A percentile compares a stretch with the other conserved stretches of the same genome.
phyloP scores from a whole-genome alignment of 2,113 vertebrate genomes.

The Silurus glanis region DNA sequence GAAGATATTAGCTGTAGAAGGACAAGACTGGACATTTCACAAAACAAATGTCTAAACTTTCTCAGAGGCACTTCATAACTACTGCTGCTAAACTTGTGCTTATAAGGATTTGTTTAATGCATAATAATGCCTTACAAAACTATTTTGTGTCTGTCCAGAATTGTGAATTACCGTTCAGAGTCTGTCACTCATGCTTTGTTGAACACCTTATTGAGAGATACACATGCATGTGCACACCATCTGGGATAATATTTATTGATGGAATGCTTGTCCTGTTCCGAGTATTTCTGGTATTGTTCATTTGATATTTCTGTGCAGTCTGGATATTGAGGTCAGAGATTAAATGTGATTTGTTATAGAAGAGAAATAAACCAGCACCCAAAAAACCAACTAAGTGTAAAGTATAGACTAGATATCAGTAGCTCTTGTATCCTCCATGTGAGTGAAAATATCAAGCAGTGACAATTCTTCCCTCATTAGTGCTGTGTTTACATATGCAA shows the following conservation, averaged over 20 bases:
- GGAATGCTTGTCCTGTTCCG: slow-evolving; percentile 44
- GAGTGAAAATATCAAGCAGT: neutral
- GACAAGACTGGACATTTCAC: neutral
- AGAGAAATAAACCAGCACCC: neutral
- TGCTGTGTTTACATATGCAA: slow-evolving; percentile 6
- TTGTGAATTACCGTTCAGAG: slow-evolving; percentile 59
- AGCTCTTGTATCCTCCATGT: neutral
- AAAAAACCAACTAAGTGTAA: neutral
- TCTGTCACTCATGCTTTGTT: slow-evolving; percentile 47
- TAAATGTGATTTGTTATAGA: neutral
- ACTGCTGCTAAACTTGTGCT: neutral
- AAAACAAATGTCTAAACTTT: slow-evolving; percentile 12
- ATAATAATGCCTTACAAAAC: slow-evolving; percentile 52
- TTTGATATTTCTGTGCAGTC: slow-evolving; percentile 36
- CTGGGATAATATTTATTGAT: slow-evolving; percentile 58
- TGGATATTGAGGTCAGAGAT: slow-evolving; percentile 24
- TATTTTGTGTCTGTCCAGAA: slow-evolving; percentile 44
- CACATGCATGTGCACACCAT: slow-evolving; percentile 58
- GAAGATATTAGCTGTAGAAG: neutral
- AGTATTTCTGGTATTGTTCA: slow-evolving; percentile 49
- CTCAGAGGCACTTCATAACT: slow-evolving; percentile 26
- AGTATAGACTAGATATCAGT: slow-evolving; percentile 13
- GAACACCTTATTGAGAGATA: slow-evolving; percentile 50
- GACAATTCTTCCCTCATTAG: neutral
- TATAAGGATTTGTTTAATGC: slow-evolving; percentile 22